A percentile compares a stretch with the other conserved stretches of the same genome.
These are phyloP conservation scores for Mandrillus leucophaeus DNA, from an alignment of 2,113 vertebrate species.

Conservation along the genomic window DNA sequence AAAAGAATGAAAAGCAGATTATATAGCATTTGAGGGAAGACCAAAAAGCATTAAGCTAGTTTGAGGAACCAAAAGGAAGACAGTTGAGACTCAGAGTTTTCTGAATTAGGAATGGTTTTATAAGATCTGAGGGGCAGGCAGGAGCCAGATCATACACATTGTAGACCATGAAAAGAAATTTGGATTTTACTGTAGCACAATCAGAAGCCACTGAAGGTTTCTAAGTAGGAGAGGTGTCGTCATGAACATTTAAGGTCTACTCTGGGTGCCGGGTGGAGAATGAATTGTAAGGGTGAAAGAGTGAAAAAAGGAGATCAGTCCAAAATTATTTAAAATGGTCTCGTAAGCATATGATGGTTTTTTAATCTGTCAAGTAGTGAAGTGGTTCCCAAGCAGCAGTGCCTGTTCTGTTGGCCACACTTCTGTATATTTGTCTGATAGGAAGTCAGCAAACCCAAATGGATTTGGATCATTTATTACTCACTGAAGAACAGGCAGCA, in stretches of 20 bases:
- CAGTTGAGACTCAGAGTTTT: not conserved
- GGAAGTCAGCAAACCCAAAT: not conserved
- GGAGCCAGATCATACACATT: not conserved
- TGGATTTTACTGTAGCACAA: not conserved
- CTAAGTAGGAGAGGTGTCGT: not conserved
- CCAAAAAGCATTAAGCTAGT: not conserved
- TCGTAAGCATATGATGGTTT: not conserved
- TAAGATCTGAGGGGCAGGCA: not conserved
- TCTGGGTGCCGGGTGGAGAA: not conserved
- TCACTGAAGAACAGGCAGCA: not conserved
- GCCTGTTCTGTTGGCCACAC: not conserved
- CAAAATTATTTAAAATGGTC: not conserved
- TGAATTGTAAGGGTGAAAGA: not conserved
- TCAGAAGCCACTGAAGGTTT: not conserved
- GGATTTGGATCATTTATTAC: not conserved
- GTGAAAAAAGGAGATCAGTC: not conserved
- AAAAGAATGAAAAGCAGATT: not conserved
- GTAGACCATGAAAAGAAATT: not conserved
- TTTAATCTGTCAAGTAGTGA: not conserved
- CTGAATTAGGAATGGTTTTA: not conserved
- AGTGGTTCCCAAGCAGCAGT: not conserved
- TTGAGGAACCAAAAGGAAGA: not conserved
- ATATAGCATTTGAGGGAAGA: not conserved
- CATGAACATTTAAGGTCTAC: not conserved
- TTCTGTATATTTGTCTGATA: not conserved